These are phyloP conservation scores for Papilio polyxenes DNA, from an alignment of 1,140 invertebrate species.

Conservation along the genomic window DNA sequence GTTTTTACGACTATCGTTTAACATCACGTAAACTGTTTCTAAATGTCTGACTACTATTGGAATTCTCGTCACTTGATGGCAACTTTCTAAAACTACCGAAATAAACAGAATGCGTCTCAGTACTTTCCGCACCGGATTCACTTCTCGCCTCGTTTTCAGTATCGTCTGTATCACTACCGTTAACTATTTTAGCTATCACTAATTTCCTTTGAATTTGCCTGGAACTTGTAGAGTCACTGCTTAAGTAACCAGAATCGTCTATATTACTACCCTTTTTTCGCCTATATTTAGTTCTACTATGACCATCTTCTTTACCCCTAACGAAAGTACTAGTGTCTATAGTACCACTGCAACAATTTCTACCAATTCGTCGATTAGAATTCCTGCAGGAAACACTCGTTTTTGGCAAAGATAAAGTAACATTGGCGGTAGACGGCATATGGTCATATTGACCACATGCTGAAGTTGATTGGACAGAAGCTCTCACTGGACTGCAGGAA, in stretches of 20 bases:
- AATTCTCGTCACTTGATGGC: slow-evolving; percentile 52
- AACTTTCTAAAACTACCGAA: slow-evolving; percentile 82
- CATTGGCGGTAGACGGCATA: background rate
- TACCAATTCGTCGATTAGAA: slow-evolving; percentile 46
- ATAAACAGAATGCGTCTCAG: slow-evolving; percentile 91
- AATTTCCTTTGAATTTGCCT: slow-evolving; percentile 68
- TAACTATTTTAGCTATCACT: slow-evolving; percentile 72
- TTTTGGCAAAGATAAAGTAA: background rate
- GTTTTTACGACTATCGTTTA: slow-evolving; percentile 41
- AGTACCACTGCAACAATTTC: slow-evolving; percentile 45
- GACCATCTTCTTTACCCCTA: slow-evolving; percentile 55
- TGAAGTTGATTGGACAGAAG: slow-evolving; percentile 69
- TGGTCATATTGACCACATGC: slow-evolving; percentile 62
- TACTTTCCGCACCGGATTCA: slow-evolving; percentile 91
- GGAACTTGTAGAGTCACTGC: slow-evolving; percentile 86
- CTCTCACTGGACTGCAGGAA: slow-evolving; percentile 69
- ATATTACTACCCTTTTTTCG: slow-evolving; percentile 68
- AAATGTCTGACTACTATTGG: slow-evolving; percentile 51
- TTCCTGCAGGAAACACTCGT: slow-evolving; percentile 46
- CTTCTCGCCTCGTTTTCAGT: slow-evolving; percentile 89
- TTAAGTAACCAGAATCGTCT: slow-evolving; percentile 88
- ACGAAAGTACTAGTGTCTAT: slow-evolving; percentile 73
- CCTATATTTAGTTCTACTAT: slow-evolving; percentile 55
- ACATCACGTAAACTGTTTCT: slow-evolving; percentile 58
- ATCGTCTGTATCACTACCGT: slow-evolving; percentile 85